Evolutionary conservation across 2,113 vertebrate species (phyloP), one percentile per base, ranked within the genome.

Genomic region (Taurulus bubalis): DNA sequence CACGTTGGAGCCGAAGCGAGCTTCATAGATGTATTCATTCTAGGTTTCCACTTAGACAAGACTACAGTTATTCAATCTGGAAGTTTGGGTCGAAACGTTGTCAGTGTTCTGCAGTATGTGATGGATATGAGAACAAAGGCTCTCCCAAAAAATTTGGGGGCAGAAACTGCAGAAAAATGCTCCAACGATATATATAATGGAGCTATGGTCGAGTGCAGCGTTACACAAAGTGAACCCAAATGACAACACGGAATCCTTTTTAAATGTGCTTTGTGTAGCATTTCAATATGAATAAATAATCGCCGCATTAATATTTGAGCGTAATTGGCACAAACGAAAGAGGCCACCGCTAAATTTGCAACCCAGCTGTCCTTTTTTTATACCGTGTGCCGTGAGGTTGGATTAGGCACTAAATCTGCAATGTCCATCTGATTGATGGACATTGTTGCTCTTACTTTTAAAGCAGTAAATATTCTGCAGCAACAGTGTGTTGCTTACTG

Each of bases 211-310:
- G 16, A 28, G 55, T 67, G 36, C 79, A 59, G 60, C 55, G 28
- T 76, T 74, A 62, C 32, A 49, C 53, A 9, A 36, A 30, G 4
- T 24, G 26, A 70, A 38, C 71, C 64, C 26, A 49, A 79, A 62
- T 77, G n/a, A 80, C 68, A 73, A 38, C 47, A 59, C 40, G 12
- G 45, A 85, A 77, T 62, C 55, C n/a, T 74, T 82, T 58, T 82
- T 55, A 76, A 66, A 71, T 28, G 38, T 49, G 75, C 68, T 59
- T 59, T 6, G 22, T 78, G 64, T 32, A 62, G 75, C 77, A 45
- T 87, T 91, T 91, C 77, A 85, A 12, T 85, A 92, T 92, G 8
- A 92, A 92, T 92, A 91, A 92, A 78, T 91, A 77, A 92, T 87
- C 74, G 63, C 4, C 1, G 2, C 90, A 91, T 92, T 10, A 89